Conservation (phyloP, 92 coral and sea anemone genomes). For the Epizoanthus scotinus region DNA sequence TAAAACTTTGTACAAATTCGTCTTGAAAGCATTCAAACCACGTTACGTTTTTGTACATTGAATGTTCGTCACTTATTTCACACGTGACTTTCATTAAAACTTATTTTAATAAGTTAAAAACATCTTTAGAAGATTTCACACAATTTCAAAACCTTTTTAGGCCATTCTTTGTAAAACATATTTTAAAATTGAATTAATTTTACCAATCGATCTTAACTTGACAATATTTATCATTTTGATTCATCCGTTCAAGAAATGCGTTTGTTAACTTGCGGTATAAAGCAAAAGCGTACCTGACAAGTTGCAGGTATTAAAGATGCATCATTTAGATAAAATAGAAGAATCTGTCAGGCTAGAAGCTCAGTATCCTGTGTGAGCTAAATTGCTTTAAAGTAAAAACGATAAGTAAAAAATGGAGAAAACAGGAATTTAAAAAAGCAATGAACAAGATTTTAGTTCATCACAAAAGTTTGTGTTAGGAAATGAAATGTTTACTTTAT, state of each 20-base stretch:
- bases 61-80: too few species aligned
- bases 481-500: constrained; percentile 14
- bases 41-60: too few species aligned
- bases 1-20: constrained; percentile 29
- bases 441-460: neutral
- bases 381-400: too few species aligned
- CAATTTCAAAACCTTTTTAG: too few species aligned
- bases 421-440: neutral
- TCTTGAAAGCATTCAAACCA: neutral
- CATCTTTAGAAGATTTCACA: too few species aligned
- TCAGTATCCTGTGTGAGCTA: too few species aligned
- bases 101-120: too few species aligned
- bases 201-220: neutral
- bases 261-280: too few species aligned
- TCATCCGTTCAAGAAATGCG: neutral
- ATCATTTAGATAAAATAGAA: neutral
- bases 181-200: neutral
- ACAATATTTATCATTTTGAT: neutral
- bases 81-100: too few species aligned
- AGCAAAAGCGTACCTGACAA: neutral
- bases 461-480: neutral
- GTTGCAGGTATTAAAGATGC: neutral
- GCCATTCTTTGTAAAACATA: neutral
- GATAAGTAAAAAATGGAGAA: too few species aligned
- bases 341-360: neutral